Conservation (phyloP, 2,113 vertebrate species). For the Centropus bengalensis region DNA sequence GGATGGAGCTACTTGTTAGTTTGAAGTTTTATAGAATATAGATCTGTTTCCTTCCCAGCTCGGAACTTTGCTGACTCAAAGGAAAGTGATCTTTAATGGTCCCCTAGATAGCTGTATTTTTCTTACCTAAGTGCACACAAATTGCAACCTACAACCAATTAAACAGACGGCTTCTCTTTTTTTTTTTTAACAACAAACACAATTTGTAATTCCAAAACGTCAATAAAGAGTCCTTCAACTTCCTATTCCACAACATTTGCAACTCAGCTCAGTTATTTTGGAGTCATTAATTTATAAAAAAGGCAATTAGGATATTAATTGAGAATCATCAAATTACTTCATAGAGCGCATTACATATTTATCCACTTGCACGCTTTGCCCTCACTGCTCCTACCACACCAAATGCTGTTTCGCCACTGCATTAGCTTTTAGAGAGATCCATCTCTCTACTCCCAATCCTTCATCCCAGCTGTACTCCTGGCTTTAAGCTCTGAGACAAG, state of each 20-base stretch:
- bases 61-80: constrained; percentile 61
- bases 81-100: constrained; percentile 48
- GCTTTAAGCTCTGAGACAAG: not conserved
- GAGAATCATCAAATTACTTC: not conserved
- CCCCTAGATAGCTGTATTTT: constrained; percentile 50
- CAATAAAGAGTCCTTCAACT: constrained; percentile 29
- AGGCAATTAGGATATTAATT: constrained; percentile 33
- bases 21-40: constrained; percentile 38
- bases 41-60: constrained; percentile 40
- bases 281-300: constrained; percentile 26
- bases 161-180: constrained; percentile 41
- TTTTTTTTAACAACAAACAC: constrained; percentile 45
- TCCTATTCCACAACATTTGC: not conserved
- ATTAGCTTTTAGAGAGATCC: not conserved
- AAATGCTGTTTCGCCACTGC: not conserved
- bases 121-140: constrained; percentile 60
- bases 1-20: not conserved
- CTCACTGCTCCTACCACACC: not conserved
- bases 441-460: not conserved
- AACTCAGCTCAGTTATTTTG: not conserved
- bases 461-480: not conserved
- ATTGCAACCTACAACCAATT: constrained; percentile 66
- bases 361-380: not conserved
- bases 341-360: not conserved
- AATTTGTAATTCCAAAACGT: constrained; percentile 51